A percentile compares a stretch with the other conserved stretches of the same genome.
Evolutionary conservation across 2,888 invertebrate genomes (phyloP).

Genomic region (Cheilosia soror): DNA sequence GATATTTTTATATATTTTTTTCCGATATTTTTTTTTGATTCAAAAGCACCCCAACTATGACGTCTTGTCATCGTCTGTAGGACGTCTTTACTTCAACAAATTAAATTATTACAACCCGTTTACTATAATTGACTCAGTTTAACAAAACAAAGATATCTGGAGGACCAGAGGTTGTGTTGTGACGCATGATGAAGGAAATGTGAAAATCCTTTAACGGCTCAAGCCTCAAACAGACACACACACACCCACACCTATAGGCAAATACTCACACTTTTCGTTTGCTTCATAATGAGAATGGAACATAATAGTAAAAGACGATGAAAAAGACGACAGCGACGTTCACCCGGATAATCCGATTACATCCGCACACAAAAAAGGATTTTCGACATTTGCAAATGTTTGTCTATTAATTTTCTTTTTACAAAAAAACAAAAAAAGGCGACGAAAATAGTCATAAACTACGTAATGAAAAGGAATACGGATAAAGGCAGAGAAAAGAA

Average conservation of each 20-base stretch:
- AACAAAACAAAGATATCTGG: too few relatives aligned
- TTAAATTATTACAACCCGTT: too few relatives aligned
- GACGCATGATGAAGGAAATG: background rate
- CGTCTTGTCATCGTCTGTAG: too few relatives aligned
- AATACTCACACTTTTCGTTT: background rate
- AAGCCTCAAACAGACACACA: slow-evolving; percentile 14
- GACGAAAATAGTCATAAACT: slow-evolving; percentile 64
- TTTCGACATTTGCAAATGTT: slow-evolving; percentile 75
- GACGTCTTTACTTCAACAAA: too few relatives aligned
- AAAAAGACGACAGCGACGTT: slow-evolving; percentile 27
- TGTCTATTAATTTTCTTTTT: slow-evolving; percentile 71
- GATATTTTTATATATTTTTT: too few relatives aligned
- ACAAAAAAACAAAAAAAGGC: slow-evolving; percentile 18
- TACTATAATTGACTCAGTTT: too few relatives aligned
- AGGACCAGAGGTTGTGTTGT: too few relatives aligned
- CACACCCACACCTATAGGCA: slow-evolving; percentile 2
- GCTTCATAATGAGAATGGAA: slow-evolving; percentile 22
- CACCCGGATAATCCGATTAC: slow-evolving; percentile 71
- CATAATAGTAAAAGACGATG: slow-evolving; percentile 11
- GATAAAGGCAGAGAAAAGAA: slow-evolving; percentile 37
- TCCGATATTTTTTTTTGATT: too few relatives aligned
- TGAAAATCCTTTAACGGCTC: too few relatives aligned
- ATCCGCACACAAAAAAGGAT: slow-evolving; percentile 65
- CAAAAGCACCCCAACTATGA: too few relatives aligned
- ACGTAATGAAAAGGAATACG: slow-evolving; percentile 61